Conservation (phyloP, 2,797 vertebrate species). For the Chaetodon trifasciatus region DNA sequence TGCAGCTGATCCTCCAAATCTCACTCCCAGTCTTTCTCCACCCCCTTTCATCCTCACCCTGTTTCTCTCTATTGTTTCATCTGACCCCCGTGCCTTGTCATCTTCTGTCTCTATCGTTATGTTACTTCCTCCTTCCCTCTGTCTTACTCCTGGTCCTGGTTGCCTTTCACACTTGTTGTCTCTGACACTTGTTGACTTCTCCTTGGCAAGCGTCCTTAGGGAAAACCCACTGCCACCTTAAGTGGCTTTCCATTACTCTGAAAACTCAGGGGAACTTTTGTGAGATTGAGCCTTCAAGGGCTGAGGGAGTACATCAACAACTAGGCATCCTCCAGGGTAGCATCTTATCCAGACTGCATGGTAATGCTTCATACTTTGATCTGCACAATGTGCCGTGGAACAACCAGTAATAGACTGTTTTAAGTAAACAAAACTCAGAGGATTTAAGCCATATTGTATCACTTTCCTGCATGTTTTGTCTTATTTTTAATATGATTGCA, state of each 20-base stretch:
- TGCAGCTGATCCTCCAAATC: slow-evolving; percentile 2
- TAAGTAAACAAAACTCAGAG: background rate
- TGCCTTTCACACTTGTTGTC: slow-evolving; percentile 42
- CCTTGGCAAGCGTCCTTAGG: slow-evolving; percentile 37
- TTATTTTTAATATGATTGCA: background rate
- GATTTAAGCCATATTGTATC: background rate
- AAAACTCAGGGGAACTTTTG: slow-evolving; percentile 49
- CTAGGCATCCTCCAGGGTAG: background rate
- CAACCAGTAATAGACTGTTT: background rate
- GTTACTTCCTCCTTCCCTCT: background rate
- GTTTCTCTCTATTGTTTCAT: background rate
- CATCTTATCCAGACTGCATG: slow-evolving; percentile 1
- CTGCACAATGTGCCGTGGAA: slow-evolving; percentile 12
- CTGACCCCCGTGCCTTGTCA: background rate
- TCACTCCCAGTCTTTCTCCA: background rate
- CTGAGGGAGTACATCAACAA: slow-evolving; percentile 30
- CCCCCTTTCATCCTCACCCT: background rate
- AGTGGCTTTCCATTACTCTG: slow-evolving; percentile 55
- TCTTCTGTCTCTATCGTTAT: background rate
- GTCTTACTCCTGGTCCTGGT: slow-evolving; percentile 3
- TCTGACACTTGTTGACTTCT: slow-evolving; percentile 64
- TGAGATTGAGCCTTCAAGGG: slow-evolving; percentile 37
- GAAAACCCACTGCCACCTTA: slow-evolving; percentile 51
- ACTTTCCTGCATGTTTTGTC: background rate
- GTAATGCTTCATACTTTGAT: slow-evolving; percentile 5